Evolutionary conservation across 2,113 vertebrate genomes (phyloP).

Genomic region (Macrotus californicus): DNA sequence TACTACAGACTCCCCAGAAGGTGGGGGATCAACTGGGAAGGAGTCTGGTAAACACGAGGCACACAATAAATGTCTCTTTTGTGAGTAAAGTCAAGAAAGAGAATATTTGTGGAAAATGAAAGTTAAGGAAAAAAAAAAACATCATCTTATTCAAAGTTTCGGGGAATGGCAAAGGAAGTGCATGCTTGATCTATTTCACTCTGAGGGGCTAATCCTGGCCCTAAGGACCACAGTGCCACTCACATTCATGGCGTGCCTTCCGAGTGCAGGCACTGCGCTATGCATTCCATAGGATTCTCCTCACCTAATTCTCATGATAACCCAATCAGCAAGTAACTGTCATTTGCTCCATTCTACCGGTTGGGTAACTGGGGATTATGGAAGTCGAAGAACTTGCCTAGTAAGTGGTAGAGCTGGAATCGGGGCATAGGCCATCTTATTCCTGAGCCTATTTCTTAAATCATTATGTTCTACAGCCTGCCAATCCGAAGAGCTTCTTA

Average conservation of each 20-base stretch:
- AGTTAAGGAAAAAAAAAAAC: neutral
- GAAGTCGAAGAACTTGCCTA: neutral
- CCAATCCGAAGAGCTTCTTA: neutral
- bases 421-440: neutral
- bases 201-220: neutral
- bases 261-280: neutral
- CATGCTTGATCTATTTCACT: neutral
- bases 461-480: neutral
- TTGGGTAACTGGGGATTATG: neutral
- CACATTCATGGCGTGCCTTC: neutral
- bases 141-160: neutral
- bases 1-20: rapidly evolving
- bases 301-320: neutral
- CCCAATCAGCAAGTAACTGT: neutral
- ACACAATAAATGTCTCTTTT: neutral
- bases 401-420: neutral
- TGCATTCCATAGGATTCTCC: neutral
- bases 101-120: neutral
- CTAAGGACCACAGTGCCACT: neutral
- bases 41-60: neutral
- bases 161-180: neutral
- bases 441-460: neutral
- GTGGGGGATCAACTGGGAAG: neutral
- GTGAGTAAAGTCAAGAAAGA: constrained; percentile 6
- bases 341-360: neutral